Base-by-base conservation (phyloP, 2,797 vertebrate species). In the Melanotaenia nigrans region DNA sequence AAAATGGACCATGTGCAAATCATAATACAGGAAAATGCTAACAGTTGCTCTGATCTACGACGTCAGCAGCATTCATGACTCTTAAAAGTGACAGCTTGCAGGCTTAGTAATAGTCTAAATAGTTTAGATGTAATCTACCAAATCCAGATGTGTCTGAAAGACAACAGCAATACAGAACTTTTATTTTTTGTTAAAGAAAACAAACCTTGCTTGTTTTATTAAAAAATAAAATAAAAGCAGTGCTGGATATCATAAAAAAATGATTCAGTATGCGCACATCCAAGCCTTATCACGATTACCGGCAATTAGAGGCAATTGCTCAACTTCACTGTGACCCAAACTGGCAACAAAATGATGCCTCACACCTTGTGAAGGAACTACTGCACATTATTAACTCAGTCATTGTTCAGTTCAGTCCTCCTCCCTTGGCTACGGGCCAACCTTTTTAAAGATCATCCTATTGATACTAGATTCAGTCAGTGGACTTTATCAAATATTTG, bases 401-500 rank as follows among this genome's bases (percentile, higher is more conserved):
- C 1, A 22, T 38, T 68, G 20, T 22, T 51, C 11, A 8, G 24
- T 55, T 55, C 53, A 28, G 53, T 55, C 53, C 53, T 53, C 20
- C 63, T 33, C n/a, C 4, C 20, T 20, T 4, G 58, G 65, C 68
- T 45, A 1, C 1, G 13, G 8, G 55, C 12, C 73, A 32, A 1
- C 18, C 5, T 40, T 49, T 66, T 16, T 22, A 2, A 69, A 67
- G 71, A 51, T 65, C 30, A 25, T 68, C 61, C 71, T 1, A 14
- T 59, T 68, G 13, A 60, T 33, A 22, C 7, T 9, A 33, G 53
- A 2, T 20, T 58, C n/a, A 59, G 0, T 33, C 22, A 36, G 32
- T 58, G 30, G 22, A 24, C 22, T 49, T 16, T 12, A 9, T 25
- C 24, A 53, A 7, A 3, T 73, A 40, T 78, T 84, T 84, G 63